Evolutionary conservation across 1,140 invertebrate genomes (phyloP).

Genomic region (Eupristina koningsbergeri): DNA sequence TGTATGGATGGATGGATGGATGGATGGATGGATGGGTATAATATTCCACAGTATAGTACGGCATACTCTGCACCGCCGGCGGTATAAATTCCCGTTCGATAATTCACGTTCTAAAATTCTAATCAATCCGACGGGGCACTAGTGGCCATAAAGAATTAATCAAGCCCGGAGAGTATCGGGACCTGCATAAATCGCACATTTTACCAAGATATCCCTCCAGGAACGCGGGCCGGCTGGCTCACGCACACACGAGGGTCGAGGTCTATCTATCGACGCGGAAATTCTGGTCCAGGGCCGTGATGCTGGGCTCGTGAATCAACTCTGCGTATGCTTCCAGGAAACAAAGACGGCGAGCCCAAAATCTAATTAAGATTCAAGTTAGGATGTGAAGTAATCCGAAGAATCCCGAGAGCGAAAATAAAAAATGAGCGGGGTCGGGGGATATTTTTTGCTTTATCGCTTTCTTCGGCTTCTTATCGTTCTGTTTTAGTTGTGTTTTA

Average conservation of each 20-base stretch:
- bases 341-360: background rate
- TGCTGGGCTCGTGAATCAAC: background rate
- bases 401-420: background rate
- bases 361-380: conserved; percentile 42
- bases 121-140: conserved; percentile 13
- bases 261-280: conserved; percentile 30
- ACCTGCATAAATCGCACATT: conserved; percentile 10
- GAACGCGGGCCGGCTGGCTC: background rate
- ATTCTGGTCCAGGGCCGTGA: background rate
- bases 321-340: background rate
- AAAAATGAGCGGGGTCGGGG: background rate
- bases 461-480: background rate
- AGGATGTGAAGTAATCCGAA: conserved; percentile 12
- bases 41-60: too few relatives aligned
- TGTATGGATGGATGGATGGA: too few relatives aligned
- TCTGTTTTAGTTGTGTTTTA: background rate
- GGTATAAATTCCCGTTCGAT: background rate
- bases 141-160: background rate
- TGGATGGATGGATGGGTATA: too few relatives aligned
- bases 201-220: background rate
- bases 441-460: background rate
- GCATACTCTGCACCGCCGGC: too few relatives aligned
- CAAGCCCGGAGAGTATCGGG: background rate
- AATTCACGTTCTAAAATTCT: conserved; percentile 32
- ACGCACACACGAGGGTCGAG: background rate